Conservation (phyloP, 2,888 invertebrate genomes). For the Cryptocephalus moraei region DNA sequence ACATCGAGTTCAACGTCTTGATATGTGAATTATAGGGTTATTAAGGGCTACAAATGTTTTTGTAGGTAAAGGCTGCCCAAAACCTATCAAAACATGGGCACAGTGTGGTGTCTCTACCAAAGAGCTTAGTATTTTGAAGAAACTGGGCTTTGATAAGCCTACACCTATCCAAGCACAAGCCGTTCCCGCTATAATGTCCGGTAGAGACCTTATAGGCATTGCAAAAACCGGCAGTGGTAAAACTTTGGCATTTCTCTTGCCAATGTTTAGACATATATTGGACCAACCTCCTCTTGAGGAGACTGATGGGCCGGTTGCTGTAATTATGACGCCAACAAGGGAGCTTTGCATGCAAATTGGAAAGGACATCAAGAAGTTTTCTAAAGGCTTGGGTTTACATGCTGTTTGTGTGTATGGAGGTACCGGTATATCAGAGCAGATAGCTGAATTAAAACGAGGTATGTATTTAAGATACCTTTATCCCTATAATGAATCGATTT, state of each 20-base stretch:
- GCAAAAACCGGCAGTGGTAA: conserved; percentile 99
- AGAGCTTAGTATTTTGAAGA: conserved; percentile 85
- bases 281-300: conserved; percentile 92
- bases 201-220: conserved; percentile 90
- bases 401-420: conserved; percentile 98
- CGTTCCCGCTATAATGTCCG: conserved; percentile 93
- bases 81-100: conserved; percentile 93
- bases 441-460: conserved; percentile 88
- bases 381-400: conserved; percentile 73
- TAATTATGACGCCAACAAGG: conserved; percentile 97
- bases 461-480: not conserved
- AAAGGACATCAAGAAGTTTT: conserved; percentile 89
- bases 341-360: conserved; percentile 99
- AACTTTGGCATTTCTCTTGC: conserved; percentile 93
- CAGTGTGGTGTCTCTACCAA: conserved; percentile 97
- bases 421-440: conserved; percentile 87
- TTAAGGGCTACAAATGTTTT: conserved; percentile 1
- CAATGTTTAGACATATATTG: conserved; percentile 93
- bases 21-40: too few relatives aligned
- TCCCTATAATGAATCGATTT: too few relatives aligned
- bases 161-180: conserved; percentile 99
- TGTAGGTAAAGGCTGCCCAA: conserved; percentile 78
- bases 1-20: too few relatives aligned
- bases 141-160: conserved; percentile 87
- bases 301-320: conserved; percentile 91